Conservation (phyloP, 1,140 invertebrate species). For the Drosophila sp. region DNA sequence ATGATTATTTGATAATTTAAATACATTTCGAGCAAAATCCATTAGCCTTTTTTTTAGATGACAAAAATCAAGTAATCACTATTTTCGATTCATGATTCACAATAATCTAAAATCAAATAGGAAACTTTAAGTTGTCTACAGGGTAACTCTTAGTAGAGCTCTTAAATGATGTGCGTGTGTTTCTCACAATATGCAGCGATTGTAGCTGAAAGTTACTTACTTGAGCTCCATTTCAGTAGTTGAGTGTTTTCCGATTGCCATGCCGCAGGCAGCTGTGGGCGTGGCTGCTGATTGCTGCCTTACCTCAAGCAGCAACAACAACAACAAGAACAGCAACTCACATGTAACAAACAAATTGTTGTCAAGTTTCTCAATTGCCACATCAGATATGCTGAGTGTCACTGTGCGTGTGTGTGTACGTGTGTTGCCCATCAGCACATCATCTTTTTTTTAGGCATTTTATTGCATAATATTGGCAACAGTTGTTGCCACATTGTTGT, state of each 20-base stretch:
- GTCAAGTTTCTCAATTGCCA: constrained; percentile 50
- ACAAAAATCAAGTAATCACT: no score
- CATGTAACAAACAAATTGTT: constrained; percentile 36
- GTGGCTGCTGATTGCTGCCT: constrained; percentile 42
- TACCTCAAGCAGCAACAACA: constrained; percentile 10
- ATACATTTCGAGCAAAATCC: no score
- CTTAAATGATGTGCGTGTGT: constrained; percentile 4
- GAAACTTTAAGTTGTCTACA: background rate
- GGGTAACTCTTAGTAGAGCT: background rate
- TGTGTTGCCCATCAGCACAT: constrained; percentile 64
- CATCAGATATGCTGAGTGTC: constrained; percentile 23
- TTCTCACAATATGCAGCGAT: background rate
- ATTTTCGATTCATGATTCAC: no score
- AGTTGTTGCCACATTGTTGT: constrained; percentile 69
- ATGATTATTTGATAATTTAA: no score
- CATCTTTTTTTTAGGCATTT: constrained; percentile 56
- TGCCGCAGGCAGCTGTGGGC: constrained; percentile 39
- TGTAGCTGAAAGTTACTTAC: constrained; percentile 72
- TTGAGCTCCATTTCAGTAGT: constrained; percentile 76
- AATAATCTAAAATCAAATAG: no score
- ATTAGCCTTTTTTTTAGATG: no score
- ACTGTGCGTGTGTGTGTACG: constrained; percentile 16
- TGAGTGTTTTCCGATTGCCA: constrained; percentile 78
- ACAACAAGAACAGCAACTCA: background rate
- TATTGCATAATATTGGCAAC: constrained; percentile 80